These are phyloP conservation scores for Caenorhabditis auriculariae DNA, from an alignment of 2,888 invertebrate genomes.

Conservation along the genomic window DNA sequence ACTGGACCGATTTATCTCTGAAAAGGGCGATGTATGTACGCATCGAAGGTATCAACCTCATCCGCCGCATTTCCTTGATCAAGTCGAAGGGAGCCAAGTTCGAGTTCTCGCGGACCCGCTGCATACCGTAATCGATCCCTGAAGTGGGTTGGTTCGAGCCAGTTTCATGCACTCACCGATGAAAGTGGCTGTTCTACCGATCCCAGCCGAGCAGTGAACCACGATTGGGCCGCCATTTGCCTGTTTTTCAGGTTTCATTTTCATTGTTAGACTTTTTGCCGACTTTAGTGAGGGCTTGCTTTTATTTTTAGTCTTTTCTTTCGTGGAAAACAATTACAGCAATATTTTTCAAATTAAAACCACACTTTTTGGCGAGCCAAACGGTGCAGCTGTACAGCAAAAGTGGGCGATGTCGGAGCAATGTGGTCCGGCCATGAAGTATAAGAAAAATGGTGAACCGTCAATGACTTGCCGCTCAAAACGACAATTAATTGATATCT, in stretches of 20 bases:
- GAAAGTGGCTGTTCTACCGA: conserved; percentile 36
- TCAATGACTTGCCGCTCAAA: too few species aligned
- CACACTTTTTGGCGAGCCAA: conserved; percentile 1
- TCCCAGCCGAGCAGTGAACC: conserved; percentile 47
- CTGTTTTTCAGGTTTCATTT: too few species aligned
- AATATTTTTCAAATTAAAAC: too few species aligned
- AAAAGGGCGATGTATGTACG: too few species aligned
- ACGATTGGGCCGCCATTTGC: conserved; percentile 24
- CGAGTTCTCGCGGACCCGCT: conserved; percentile 6
- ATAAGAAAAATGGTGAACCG: conserved; percentile 23
- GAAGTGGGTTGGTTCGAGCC: neutral
- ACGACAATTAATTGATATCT: too few species aligned
- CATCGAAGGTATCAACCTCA: too few species aligned
- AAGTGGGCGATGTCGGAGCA: conserved; percentile 17
- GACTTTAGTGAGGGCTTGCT: too few species aligned
- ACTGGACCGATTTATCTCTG: conserved; percentile 13
- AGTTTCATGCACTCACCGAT: conserved; percentile 3
- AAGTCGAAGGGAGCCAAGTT: conserved; percentile 1
- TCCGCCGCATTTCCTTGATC: conserved; percentile 10
- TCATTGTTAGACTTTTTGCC: too few species aligned
- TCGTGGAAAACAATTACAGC: too few species aligned
- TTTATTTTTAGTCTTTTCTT: too few species aligned
- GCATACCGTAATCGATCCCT: conserved; percentile 15
- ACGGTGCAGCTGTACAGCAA: conserved; percentile 16
- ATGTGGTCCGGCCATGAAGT: conserved; percentile 40